phyloP scores from a whole-genome alignment of 2,888 invertebrate species.

The Matsumyia berberina region DNA sequence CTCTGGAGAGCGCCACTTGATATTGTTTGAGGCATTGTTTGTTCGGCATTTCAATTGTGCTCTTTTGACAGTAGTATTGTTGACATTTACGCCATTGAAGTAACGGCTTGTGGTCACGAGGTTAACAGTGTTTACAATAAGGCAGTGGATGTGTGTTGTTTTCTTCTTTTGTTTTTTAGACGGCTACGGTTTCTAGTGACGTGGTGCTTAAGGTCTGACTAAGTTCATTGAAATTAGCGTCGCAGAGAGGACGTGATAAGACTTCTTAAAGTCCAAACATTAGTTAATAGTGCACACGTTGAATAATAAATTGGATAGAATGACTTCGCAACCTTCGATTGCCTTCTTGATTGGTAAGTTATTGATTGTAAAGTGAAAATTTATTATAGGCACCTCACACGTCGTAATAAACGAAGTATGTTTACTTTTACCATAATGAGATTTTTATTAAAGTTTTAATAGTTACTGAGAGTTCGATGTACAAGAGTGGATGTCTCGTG shows the following conservation, averaged over 20 bases:
- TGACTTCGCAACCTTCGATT: slow-evolving; percentile 70
- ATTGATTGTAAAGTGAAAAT: slow-evolving; percentile 25
- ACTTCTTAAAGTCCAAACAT: slow-evolving; percentile 31
- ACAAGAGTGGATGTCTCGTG: neutral
- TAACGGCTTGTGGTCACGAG: slow-evolving; percentile 18
- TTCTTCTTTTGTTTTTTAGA: neutral
- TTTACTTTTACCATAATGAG: neutral
- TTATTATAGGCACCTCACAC: slow-evolving; percentile 35
- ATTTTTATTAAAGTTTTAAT: neutral
- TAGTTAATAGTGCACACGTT: slow-evolving; percentile 9
- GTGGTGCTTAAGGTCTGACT: neutral
- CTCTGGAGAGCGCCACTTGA: slow-evolving; percentile 24
- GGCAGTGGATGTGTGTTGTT: neutral
- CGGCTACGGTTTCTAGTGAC: neutral
- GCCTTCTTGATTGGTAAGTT: slow-evolving; percentile 73
- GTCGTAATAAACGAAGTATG: slow-evolving; percentile 19
- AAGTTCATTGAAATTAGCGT: neutral
- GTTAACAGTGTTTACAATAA: neutral
- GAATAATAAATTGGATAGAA: slow-evolving; percentile 54
- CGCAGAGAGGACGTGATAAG: slow-evolving; percentile 15
- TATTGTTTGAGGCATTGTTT: slow-evolving; percentile 42
- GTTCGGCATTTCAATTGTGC: slow-evolving; percentile 19
- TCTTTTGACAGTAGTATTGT: slow-evolving; percentile 58
- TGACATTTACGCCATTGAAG: slow-evolving; percentile 3
- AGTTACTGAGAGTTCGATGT: neutral